These are phyloP conservation scores for Hucho hucho DNA, from an alignment of 2,113 vertebrate species.

Conservation along the genomic window DNA sequence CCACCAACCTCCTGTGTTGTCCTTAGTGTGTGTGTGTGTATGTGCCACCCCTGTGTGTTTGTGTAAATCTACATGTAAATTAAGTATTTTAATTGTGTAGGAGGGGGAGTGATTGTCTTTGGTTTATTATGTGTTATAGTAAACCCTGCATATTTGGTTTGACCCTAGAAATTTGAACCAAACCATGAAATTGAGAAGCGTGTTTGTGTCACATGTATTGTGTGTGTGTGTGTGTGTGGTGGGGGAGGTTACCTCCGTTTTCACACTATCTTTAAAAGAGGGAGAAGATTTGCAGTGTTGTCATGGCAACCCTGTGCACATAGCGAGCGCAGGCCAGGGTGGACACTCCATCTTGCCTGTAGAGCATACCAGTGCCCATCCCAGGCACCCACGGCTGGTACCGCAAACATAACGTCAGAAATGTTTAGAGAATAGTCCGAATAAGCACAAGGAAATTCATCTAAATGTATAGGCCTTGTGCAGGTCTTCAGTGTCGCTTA, in stretches of 20 bases:
- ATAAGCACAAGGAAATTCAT: too few relatives aligned
- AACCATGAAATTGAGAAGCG: too few relatives aligned
- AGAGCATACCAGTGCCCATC: background rate
- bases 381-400: too few relatives aligned
- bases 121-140: too few relatives aligned
- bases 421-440: too few relatives aligned
- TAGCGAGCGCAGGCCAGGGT: conserved; percentile 40
- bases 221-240: background rate
- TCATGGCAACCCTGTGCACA: conserved; percentile 68
- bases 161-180: too few relatives aligned
- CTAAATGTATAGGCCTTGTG: too few relatives aligned
- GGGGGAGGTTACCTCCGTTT: conserved; percentile 29
- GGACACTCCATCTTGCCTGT: conserved; percentile 58
- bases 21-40: background rate
- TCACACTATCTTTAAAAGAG: conserved; percentile 53
- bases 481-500: too few relatives aligned
- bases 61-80: background rate
- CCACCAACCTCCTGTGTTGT: background rate
- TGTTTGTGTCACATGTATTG: background rate
- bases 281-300: conserved; percentile 61
- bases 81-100: too few relatives aligned
- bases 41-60: background rate
- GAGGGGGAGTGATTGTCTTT: too few relatives aligned
- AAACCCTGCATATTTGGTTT: too few relatives aligned
- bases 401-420: too few relatives aligned